These are phyloP conservation scores for Tetragnatha montana DNA, from an alignment of 2,888 invertebrate species.

Conservation along the genomic window DNA sequence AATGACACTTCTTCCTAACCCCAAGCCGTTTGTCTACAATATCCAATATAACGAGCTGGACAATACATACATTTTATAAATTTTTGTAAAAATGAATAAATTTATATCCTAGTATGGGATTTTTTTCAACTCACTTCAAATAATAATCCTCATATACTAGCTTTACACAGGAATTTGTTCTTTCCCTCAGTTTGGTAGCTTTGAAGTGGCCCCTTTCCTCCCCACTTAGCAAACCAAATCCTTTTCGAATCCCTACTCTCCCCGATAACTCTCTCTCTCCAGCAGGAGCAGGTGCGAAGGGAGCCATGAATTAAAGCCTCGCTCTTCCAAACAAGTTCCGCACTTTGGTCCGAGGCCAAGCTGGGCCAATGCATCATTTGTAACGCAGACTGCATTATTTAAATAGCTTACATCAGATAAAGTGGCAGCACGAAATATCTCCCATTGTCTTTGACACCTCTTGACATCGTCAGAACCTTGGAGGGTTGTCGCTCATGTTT, in stretches of 20 bases:
- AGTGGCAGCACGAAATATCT: not conserved
- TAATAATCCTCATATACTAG: too few species aligned
- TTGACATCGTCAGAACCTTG: not conserved
- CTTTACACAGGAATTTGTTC: too few species aligned
- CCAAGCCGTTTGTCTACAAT: too few species aligned
- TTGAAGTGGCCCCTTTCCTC: not conserved
- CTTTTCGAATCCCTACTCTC: not conserved
- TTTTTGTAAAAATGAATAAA: too few species aligned
- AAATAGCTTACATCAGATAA: slow-evolving; percentile 23
- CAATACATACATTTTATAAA: too few species aligned
- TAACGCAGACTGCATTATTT: slow-evolving; percentile 20
- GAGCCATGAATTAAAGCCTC: slow-evolving; percentile 29
- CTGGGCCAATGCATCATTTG: slow-evolving; percentile 10
- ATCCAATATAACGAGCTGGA: too few species aligned
- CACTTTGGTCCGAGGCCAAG: slow-evolving; percentile 4
- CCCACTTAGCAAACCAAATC: not conserved
- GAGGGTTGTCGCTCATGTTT: too few species aligned
- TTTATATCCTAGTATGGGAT: too few species aligned
- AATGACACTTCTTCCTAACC: too few species aligned
- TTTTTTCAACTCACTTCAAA: too few species aligned
- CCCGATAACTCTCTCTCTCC: slow-evolving; percentile 34
- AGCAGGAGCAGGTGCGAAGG: slow-evolving; percentile 39
- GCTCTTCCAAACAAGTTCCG: not conserved
- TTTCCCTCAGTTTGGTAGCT: not conserved
- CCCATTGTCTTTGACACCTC: not conserved